Conservation (phyloP, 2,888 invertebrate genomes). For the Heliothis peltigera region DNA sequence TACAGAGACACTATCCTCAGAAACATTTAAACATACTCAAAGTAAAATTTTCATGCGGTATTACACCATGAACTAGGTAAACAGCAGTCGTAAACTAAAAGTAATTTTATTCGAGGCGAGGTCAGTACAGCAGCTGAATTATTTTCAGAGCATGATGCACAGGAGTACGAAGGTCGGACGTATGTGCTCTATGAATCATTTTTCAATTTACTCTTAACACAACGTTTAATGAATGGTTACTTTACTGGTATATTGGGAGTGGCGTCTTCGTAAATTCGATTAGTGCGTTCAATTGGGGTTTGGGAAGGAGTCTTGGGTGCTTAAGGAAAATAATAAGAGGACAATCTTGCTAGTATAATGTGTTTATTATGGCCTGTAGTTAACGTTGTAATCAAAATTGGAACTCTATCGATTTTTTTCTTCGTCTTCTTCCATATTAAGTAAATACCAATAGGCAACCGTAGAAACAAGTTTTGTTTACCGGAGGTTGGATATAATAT, state of each 20-base stretch:
- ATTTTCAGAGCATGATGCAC: slow-evolving; percentile 83
- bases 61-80: slow-evolving; percentile 62
- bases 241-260: slow-evolving; percentile 13
- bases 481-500: too few species aligned
- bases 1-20: too few species aligned
- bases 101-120: slow-evolving; percentile 72
- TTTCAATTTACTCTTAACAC: slow-evolving; percentile 62
- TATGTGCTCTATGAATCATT: slow-evolving; percentile 72
- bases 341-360: neutral
- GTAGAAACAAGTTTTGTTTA: too few species aligned
- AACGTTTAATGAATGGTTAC: slow-evolving; percentile 38
- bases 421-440: too few species aligned
- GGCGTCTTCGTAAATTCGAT: slow-evolving; percentile 2
- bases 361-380: too few species aligned
- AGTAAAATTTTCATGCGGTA: slow-evolving; percentile 2
- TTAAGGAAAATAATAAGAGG: too few species aligned
- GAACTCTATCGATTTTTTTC: too few species aligned
- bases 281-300: neutral
- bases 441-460: too few species aligned
- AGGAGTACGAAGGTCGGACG: slow-evolving; percentile 70
- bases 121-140: slow-evolving; percentile 72
- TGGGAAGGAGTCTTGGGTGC: neutral
- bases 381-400: too few species aligned
- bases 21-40: neutral
- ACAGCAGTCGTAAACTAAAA: slow-evolving; percentile 72